Conservation (phyloP, 2,888 invertebrate genomes). For the Lampropteryx suffumata region DNA sequence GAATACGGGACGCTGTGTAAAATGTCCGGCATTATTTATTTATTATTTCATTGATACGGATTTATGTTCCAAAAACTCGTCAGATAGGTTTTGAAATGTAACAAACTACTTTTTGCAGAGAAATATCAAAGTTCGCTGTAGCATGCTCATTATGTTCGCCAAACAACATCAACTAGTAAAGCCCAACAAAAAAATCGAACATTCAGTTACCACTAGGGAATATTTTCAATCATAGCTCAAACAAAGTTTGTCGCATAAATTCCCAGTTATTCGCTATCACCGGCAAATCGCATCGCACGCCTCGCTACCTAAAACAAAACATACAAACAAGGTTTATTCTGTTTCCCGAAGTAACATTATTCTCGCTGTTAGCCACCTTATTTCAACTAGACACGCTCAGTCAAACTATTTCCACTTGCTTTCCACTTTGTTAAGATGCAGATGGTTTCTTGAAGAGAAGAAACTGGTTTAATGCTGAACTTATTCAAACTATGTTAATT, state of each 20-base stretch:
- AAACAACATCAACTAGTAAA: background rate
- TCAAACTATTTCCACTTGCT: slow-evolving; percentile 30
- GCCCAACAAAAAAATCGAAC: background rate
- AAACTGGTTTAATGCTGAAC: slow-evolving; percentile 12
- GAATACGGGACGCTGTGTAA: no score
- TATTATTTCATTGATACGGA: no score
- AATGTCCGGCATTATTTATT: no score
- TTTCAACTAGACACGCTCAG: slow-evolving; percentile 24
- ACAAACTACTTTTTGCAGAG: no score
- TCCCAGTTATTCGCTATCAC: slow-evolving; percentile 12
- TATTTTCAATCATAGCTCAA: slow-evolving; percentile 19
- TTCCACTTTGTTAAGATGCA: slow-evolving; percentile 28
- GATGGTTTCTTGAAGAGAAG: slow-evolving; percentile 12
- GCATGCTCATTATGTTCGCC: background rate
- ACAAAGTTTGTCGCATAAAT: slow-evolving; percentile 13
- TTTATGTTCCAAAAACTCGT: no score
- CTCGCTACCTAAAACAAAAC: slow-evolving; percentile 13
- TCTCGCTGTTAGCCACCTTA: slow-evolving; percentile 24
- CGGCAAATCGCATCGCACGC: slow-evolving; percentile 5
- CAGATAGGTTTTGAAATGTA: no score
- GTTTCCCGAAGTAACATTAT: slow-evolving; percentile 16
- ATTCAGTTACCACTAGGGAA: background rate
- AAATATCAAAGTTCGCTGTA: no score
- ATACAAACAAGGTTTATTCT: slow-evolving; percentile 15
- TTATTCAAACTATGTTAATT: slow-evolving; percentile 8